phyloP scores from a whole-genome alignment of 2,888 invertebrate genomes.

The Punctoribates punctum region DNA sequence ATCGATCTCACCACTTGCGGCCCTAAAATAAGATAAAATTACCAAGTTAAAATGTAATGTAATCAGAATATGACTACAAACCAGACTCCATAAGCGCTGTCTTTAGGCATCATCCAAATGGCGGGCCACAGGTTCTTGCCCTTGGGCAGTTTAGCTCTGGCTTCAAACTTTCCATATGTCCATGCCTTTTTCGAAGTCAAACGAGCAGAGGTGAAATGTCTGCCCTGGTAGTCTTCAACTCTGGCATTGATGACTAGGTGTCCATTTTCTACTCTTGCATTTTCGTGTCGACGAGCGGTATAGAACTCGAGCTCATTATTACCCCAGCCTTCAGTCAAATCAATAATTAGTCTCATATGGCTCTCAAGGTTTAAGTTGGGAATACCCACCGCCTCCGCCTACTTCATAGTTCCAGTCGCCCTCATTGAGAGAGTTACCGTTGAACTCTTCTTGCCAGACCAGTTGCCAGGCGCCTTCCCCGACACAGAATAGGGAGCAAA shows the following conservation, averaged over 20 bases:
- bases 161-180: constrained; percentile 62
- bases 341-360: not conserved
- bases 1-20: constrained; percentile 67
- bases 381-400: not conserved
- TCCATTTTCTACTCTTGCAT: constrained; percentile 34
- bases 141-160: constrained; percentile 65
- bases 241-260: constrained; percentile 24
- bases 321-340: not conserved
- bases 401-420: not conserved
- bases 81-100: constrained; percentile 65
- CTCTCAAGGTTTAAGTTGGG: not conserved
- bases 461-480: not conserved
- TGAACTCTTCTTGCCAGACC: constrained; percentile 39
- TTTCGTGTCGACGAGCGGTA: constrained; percentile 9
- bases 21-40: constrained; percentile 50
- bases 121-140: constrained; percentile 70
- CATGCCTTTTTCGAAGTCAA: not conserved
- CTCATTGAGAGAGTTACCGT: not conserved
- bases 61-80: not conserved
- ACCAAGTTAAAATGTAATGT: not conserved
- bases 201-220: constrained; percentile 4
- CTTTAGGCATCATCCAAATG: constrained; percentile 67
- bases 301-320: constrained; percentile 39
- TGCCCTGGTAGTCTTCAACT: not conserved
- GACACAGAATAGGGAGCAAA: too few relatives aligned